phyloP scores from a whole-genome alignment of 2,888 invertebrate genomes.

The Zele albiditarsus region DNA sequence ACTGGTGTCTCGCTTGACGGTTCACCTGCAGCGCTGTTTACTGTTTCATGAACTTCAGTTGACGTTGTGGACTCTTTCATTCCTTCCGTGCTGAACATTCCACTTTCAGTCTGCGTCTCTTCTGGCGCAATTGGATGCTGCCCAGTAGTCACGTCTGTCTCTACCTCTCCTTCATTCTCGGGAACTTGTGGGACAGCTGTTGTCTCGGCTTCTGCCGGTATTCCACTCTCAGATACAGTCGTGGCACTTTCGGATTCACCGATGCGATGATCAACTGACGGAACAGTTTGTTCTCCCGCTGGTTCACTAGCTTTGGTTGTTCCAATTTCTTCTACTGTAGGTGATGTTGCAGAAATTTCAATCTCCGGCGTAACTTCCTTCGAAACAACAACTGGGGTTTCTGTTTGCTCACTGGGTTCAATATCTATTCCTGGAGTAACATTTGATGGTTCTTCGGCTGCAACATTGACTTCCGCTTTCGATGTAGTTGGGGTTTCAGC shows the following conservation, averaged over 20 bases:
- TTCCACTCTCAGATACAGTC: constrained; percentile 34
- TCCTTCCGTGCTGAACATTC: constrained; percentile 28
- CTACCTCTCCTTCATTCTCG: constrained; percentile 41
- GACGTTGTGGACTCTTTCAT: constrained; percentile 8
- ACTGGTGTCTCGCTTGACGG: not conserved
- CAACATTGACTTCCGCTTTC: not conserved
- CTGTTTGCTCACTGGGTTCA: constrained; percentile 18
- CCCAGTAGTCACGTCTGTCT: constrained; percentile 38
- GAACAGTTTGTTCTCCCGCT: constrained; percentile 23
- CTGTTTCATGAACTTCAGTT: constrained; percentile 6
- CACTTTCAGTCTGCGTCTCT: constrained; percentile 18
- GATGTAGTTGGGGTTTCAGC: constrained; percentile 5
- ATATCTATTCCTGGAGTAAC: constrained; percentile 42
- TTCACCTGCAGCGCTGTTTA: constrained; percentile 17
- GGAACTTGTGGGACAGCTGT: not conserved
- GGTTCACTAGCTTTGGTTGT: constrained; percentile 33
- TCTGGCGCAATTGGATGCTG: constrained; percentile 16
- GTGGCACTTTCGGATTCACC: constrained; percentile 31
- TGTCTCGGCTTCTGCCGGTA: constrained; percentile 30
- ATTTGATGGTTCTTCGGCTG: constrained; percentile 19
- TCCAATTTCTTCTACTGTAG: constrained; percentile 19
- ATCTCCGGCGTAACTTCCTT: constrained; percentile 39
- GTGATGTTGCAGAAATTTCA: not conserved
- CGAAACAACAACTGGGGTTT: constrained; percentile 38
- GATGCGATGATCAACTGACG: not conserved